Base-by-base conservation (phyloP, 2,888 invertebrate species). In the Unio delphinus region DNA sequence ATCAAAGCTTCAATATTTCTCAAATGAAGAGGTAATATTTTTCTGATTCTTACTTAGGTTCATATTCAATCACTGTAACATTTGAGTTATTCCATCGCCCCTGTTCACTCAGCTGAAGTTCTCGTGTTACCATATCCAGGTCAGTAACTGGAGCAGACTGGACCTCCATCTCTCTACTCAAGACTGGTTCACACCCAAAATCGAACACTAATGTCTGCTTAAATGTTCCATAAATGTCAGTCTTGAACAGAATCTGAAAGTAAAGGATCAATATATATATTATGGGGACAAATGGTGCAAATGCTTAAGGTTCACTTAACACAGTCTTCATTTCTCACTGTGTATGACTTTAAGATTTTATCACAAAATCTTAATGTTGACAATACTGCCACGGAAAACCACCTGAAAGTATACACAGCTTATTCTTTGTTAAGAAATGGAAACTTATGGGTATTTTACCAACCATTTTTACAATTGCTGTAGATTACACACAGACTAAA, bases 161-260 rank as follows among this genome's bases (percentile, higher is more conserved):
- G 5, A 95, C 94, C 86, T 94, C 94, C 34, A 95, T 89, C 64
- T 88, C 84, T 63, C 85, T 79, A 56, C 83, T 93, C 92, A 66
- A 89, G 87, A 90, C 86, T 17, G 90, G 89, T 66, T 88, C 87
- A 57, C 79, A 78, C 1, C 94, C 94, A 84, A 94, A 94, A 88
- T 94, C 95, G 88, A 95, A 94, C 5, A 95, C 93, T 3, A 95
- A 91, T 1, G 94, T 93, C 88, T 95, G 95, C 4, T 94, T 92
- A 88, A 95, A 95, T 4, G 95, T 95, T 34, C 94, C 95, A 86
- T 94, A 95, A 70, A 95, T 94, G 76, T 94, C 93, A 0, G 94
- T 94, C 67, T 92, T 91, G 87, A 94, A 94, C 64, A 91, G 91
- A 59, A 94, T 84, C 89, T 90, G 74, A 11, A 78, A 78, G 30